Percentiles rank a stretch among this genome's conserved stretches.
Conservation (phyloP, 2,888 invertebrate genomes). For the Rhorus exstirpatorius region DNA sequence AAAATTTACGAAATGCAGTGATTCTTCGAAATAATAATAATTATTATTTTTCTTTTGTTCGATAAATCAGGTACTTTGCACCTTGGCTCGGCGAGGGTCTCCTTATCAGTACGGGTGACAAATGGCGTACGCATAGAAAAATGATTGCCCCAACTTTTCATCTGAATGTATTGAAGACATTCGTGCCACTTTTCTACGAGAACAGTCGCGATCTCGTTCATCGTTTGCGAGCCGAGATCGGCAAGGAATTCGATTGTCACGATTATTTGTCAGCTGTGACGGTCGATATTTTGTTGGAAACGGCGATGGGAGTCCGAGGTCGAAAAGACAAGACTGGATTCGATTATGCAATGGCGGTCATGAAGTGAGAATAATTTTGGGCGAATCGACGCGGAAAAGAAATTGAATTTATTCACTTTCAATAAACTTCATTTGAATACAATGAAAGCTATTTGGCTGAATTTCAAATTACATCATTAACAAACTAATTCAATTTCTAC, state of each 20-base stretch:
- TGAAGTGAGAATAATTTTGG: slow-evolving; percentile 85
- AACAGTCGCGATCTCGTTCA: slow-evolving; percentile 85
- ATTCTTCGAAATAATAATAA: no score
- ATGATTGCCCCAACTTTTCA: slow-evolving; percentile 88
- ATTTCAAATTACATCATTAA: no score
- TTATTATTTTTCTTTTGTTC: slow-evolving; percentile 2
- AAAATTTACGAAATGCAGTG: background rate
- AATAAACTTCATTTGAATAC: background rate
- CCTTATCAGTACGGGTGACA: slow-evolving; percentile 85
- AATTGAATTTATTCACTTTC: background rate
- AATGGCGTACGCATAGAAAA: slow-evolving; percentile 87
- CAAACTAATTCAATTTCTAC: no score
- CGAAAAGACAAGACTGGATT: slow-evolving; percentile 86
- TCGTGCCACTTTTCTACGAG: slow-evolving; percentile 87
- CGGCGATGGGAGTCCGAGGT: slow-evolving; percentile 87
- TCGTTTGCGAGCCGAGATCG: slow-evolving; percentile 84
- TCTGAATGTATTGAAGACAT: slow-evolving; percentile 86
- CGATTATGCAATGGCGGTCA: slow-evolving; percentile 88
- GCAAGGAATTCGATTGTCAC: slow-evolving; percentile 86
- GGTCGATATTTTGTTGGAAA: slow-evolving; percentile 87
- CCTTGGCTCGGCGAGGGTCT: slow-evolving; percentile 85
- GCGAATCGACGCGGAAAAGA: background rate
- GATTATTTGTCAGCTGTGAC: slow-evolving; percentile 87
- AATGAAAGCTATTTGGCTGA: no score
- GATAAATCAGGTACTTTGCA: slow-evolving; percentile 80